These are phyloP conservation scores for Threskiornis aethiopicus DNA, from an alignment of 2,797 vertebrate genomes.

Conservation along the genomic window DNA sequence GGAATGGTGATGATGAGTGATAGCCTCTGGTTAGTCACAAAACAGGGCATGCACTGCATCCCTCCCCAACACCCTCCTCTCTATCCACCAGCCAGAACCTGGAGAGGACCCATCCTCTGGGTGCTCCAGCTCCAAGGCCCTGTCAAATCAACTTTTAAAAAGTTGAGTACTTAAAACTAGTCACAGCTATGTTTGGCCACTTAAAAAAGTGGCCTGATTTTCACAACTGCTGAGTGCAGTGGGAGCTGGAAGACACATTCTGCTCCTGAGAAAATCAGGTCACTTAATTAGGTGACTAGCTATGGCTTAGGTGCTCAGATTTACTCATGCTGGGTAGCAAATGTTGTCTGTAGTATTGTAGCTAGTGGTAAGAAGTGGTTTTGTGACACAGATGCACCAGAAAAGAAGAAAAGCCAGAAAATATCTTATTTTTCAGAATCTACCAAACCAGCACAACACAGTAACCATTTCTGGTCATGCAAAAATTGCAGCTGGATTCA, in stretches of 20 bases:
- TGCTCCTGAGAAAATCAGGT: constrained; percentile 39
- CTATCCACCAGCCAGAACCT: neutral
- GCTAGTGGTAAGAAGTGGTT: neutral
- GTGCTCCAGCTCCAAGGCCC: neutral
- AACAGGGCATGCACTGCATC: neutral
- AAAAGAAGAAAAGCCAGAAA: neutral
- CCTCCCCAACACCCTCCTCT: neutral
- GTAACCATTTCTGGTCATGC: neutral
- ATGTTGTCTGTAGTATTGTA: neutral
- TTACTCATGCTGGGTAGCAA: neutral
- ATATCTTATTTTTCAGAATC: neutral
- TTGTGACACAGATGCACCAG: neutral
- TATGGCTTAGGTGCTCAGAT: neutral
- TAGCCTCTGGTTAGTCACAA: neutral
- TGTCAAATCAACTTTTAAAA: neutral
- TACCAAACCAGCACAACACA: neutral
- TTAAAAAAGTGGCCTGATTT: constrained; percentile 22
- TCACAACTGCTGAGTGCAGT: constrained; percentile 36
- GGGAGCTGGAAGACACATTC: neutral
- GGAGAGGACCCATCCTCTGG: neutral
- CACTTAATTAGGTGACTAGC: constrained; percentile 33
- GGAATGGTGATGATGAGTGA: neutral
- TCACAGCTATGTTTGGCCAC: neutral
- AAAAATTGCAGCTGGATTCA: neutral
- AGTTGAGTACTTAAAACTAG: neutral